phyloP scores from a whole-genome alignment of 2,113 vertebrate species.

The Podilymbus podiceps region DNA sequence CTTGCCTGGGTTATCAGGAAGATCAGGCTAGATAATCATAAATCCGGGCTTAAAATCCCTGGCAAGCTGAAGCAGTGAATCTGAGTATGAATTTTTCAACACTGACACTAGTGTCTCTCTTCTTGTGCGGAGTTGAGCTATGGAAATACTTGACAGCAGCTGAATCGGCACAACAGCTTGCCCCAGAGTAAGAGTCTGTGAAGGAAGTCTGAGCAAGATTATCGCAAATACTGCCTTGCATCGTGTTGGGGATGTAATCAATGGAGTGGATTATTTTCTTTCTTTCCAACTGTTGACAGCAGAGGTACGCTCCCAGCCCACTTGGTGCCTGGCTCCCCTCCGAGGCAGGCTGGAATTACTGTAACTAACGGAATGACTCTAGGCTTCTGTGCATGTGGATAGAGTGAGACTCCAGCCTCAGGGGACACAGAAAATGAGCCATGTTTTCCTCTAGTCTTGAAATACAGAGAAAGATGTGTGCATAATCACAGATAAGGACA shows the following conservation, averaged over 20 bases:
- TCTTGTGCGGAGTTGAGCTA: background rate
- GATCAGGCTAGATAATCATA: background rate
- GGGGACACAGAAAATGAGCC: background rate
- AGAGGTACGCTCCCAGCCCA: background rate
- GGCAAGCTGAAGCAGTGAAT: background rate
- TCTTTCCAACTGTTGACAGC: background rate
- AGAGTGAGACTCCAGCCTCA: background rate
- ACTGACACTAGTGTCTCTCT: background rate
- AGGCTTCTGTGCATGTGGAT: background rate
- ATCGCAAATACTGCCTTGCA: background rate
- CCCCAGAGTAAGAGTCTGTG: background rate
- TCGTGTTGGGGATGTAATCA: fast-evolving
- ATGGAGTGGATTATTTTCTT: background rate
- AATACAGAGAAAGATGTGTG: background rate
- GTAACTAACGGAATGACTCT: background rate
- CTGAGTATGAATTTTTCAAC: background rate
- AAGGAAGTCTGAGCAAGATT: background rate
- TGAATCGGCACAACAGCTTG: background rate
- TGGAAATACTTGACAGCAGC: background rate
- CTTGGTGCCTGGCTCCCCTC: background rate
- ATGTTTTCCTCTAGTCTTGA: background rate
- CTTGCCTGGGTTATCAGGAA: background rate
- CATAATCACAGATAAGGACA: background rate
- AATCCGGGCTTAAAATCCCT: background rate
- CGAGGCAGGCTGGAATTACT: background rate